These are phyloP conservation scores for Montipora efflorescens DNA, from an alignment of 64 coral and sea anemone genomes.

Conservation along the genomic window DNA sequence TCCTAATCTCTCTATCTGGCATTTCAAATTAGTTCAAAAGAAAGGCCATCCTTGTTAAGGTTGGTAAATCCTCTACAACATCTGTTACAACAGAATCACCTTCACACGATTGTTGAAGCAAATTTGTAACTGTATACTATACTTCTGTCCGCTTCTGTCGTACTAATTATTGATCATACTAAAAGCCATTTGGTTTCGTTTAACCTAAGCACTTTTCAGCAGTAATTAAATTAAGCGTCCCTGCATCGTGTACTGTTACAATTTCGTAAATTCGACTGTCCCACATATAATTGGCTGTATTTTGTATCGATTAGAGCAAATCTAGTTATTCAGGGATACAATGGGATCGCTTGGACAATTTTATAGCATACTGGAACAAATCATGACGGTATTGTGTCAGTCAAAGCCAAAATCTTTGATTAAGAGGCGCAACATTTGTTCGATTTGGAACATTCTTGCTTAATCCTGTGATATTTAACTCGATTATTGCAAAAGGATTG, in stretches of 20 bases:
- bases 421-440: not conserved
- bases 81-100: too few species aligned
- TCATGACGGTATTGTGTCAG: slow-evolving; percentile 9
- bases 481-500: not conserved
- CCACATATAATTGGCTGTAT: not conserved
- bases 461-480: slow-evolving; percentile 4
- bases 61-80: too few species aligned
- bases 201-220: not conserved
- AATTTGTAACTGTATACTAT: not conserved
- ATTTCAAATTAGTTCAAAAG: too few species aligned
- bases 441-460: not conserved
- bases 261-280: not conserved
- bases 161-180: not conserved
- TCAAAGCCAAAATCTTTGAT: not conserved
- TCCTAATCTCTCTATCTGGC: too few species aligned
- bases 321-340: not conserved
- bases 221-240: not conserved
- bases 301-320: not conserved
- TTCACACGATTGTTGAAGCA: not conserved
- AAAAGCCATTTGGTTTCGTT: not conserved
- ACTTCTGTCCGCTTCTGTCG: not conserved
- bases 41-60: too few species aligned
- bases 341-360: not conserved
- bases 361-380: not conserved
- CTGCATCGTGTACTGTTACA: not conserved